These are phyloP conservation scores for Drosophila diplacantha DNA, from an alignment of 2,888 invertebrate species.

Conservation along the genomic window DNA sequence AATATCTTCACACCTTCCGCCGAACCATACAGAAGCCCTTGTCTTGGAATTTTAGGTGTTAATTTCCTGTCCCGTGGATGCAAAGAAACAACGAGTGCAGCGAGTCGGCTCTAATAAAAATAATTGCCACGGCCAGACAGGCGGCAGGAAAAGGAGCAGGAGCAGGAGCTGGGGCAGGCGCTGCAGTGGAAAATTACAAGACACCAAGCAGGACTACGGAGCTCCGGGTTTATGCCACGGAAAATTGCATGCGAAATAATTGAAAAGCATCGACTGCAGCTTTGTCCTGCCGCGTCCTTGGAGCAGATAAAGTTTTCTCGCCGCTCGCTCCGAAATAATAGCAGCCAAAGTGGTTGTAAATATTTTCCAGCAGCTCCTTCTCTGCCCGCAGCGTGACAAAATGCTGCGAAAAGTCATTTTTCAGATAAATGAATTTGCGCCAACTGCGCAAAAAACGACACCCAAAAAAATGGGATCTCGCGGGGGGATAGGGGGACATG, in stretches of 20 bases:
- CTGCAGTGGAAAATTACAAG: slow-evolving; percentile 51
- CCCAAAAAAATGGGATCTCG: slow-evolving; percentile 21
- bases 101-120: slow-evolving; percentile 60
- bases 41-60: slow-evolving; percentile 62
- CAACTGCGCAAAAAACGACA: slow-evolving; percentile 66
- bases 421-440: slow-evolving; percentile 73
- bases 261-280: slow-evolving; percentile 64
- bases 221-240: slow-evolving; percentile 63
- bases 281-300: slow-evolving; percentile 42
- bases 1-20: slow-evolving; percentile 74
- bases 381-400: slow-evolving; percentile 43
- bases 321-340: slow-evolving; percentile 59
- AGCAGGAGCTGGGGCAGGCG: not conserved
- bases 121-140: slow-evolving; percentile 61
- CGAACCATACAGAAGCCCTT: slow-evolving; percentile 41
- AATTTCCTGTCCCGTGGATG: slow-evolving; percentile 61
- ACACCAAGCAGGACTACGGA: slow-evolving; percentile 31
- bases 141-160: slow-evolving; percentile 23
- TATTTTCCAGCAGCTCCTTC: slow-evolving; percentile 59
- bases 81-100: slow-evolving; percentile 31
- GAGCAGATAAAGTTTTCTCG: slow-evolving; percentile 65
- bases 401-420: slow-evolving; percentile 71
- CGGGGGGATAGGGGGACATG: not conserved
- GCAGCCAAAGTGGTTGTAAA: slow-evolving; percentile 73
- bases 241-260: slow-evolving; percentile 73